Conservation (phyloP, 92 coral and sea anemone species). For the Epizoanthus fatuus region DNA sequence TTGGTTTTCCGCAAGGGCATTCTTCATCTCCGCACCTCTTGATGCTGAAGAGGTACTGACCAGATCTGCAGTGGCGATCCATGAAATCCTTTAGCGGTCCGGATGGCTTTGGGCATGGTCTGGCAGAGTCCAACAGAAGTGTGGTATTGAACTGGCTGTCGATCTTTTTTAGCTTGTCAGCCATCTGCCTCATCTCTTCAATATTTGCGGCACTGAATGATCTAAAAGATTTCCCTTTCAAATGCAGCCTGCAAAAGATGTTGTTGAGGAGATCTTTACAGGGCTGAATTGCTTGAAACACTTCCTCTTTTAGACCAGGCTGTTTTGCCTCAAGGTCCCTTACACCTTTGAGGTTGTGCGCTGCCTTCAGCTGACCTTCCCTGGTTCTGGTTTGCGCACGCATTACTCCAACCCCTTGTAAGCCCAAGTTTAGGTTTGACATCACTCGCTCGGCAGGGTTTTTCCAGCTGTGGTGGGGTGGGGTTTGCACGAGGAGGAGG, state of each 20-base stretch:
- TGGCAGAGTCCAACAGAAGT: not conserved
- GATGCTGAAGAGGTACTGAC: conserved; percentile 50
- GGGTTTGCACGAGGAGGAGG: conserved; percentile 41
- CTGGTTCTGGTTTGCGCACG: conserved; percentile 33
- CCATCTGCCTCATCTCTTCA: conserved; percentile 9
- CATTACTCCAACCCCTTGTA: conserved; percentile 55
- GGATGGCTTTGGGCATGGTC: not conserved
- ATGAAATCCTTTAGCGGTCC: conserved; percentile 4
- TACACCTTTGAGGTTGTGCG: conserved; percentile 20
- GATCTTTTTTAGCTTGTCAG: conserved; percentile 16
- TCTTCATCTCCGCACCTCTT: conserved; percentile 35
- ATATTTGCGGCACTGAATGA: conserved; percentile 3
- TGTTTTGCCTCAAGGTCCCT: conserved; percentile 36
- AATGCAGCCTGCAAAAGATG: conserved; percentile 37
- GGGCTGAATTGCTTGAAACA: conserved; percentile 36
- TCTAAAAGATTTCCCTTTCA: conserved; percentile 43
- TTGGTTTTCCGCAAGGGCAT: conserved; percentile 29
- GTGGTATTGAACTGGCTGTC: not conserved
- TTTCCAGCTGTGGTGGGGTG: conserved; percentile 26
- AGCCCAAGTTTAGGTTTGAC: conserved; percentile 53
- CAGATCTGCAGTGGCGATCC: conserved; percentile 44
- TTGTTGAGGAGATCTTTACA: conserved; percentile 38
- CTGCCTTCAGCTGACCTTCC: conserved; percentile 44
- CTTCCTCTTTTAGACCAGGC: conserved; percentile 32
- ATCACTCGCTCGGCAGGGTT: conserved; percentile 40